These are phyloP conservation scores for Clupea harengus DNA, from an alignment of 2,113 vertebrate species.

Conservation along the genomic window DNA sequence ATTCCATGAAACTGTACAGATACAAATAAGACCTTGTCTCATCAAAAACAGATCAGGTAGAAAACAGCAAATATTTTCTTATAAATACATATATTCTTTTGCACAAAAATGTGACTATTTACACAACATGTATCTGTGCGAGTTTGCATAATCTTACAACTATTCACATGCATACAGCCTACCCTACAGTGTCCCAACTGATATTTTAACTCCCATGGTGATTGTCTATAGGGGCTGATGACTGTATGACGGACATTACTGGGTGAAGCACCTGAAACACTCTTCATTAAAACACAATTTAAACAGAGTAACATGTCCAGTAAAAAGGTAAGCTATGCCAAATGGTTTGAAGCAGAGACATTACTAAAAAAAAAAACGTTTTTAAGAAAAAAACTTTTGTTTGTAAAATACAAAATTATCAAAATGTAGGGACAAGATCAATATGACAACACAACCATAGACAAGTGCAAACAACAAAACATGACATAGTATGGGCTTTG, in stretches of 20 bases:
- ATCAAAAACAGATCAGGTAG: constrained; percentile 66
- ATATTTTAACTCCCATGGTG: neutral
- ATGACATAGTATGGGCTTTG: neutral
- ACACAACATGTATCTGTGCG: constrained; percentile 73
- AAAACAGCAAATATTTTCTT: constrained; percentile 68
- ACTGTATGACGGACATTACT: neutral
- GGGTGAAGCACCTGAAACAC: neutral
- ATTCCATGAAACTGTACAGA: constrained; percentile 86
- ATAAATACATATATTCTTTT: constrained; percentile 90
- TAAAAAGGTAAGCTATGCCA: neutral
- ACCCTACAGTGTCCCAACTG: constrained; percentile 15
- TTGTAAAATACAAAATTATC: constrained; percentile 8
- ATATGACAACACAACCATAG: neutral
- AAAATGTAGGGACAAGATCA: neutral
- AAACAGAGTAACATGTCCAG: neutral
- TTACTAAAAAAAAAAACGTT: neutral
- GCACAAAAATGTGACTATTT: constrained; percentile 76
- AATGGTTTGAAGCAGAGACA: neutral
- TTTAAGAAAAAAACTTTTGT: neutral
- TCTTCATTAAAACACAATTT: neutral
- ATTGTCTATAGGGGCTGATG: constrained; percentile 1
- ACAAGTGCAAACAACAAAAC: constrained; percentile 8
- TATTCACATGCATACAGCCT: constrained; percentile 47
- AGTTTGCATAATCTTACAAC: constrained; percentile 50
- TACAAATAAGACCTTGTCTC: constrained; percentile 73